Conservation (phyloP, 2,113 vertebrate genomes). For the Ochotona curzoniae region DNA sequence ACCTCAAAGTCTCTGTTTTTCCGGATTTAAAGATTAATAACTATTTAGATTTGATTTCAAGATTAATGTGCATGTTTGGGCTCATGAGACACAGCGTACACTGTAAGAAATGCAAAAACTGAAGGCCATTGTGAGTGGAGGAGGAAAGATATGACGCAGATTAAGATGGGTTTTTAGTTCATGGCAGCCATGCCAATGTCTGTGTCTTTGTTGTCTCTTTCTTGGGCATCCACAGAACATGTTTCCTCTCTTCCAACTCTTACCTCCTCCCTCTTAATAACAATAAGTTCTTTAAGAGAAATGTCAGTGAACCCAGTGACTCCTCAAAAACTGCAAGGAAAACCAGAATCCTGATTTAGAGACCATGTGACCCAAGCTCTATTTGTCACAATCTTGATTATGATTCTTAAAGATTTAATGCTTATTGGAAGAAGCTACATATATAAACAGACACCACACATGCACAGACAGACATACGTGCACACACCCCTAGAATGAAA, state of each 20-base stretch:
- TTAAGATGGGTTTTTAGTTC: background rate
- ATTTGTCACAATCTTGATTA: background rate
- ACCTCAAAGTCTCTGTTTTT: background rate
- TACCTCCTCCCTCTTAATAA: background rate
- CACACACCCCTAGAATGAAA: too few relatives aligned
- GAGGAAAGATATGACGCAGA: background rate
- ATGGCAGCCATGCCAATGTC: accelerated
- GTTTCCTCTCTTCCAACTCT: background rate
- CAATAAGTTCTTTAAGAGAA: background rate
- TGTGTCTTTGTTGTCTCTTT: accelerated
- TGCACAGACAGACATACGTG: too few relatives aligned
- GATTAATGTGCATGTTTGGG: background rate
- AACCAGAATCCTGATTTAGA: background rate
- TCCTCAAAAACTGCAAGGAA: background rate
- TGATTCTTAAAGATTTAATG: too few relatives aligned
- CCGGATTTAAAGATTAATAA: background rate
- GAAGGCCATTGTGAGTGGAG: background rate
- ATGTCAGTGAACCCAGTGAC: background rate
- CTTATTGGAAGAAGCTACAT: background rate
- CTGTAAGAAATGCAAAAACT: background rate
- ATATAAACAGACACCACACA: too few relatives aligned
- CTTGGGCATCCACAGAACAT: background rate
- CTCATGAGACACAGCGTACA: background rate
- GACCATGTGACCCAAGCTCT: background rate
- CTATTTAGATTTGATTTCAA: background rate